Evolutionary conservation across 2,113 vertebrate species (phyloP).

Genomic region (Papio anubis): DNA sequence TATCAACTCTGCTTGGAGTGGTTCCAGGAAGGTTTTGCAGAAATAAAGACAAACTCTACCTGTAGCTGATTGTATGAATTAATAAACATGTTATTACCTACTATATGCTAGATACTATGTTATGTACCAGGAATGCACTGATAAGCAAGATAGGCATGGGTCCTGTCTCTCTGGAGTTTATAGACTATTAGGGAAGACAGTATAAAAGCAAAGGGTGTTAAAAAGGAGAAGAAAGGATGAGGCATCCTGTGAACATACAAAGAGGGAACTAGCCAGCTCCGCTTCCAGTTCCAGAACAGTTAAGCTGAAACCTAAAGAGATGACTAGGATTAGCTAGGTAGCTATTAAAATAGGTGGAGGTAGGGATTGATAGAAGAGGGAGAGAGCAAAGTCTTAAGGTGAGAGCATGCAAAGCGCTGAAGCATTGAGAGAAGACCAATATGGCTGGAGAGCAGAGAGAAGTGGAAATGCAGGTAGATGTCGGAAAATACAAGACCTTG

Average conservation of each 20-base stretch:
- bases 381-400: neutral
- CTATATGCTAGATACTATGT: slow-evolving; percentile 11
- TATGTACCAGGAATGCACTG: neutral
- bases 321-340: neutral
- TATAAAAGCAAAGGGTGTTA: neutral
- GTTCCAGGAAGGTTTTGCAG: neutral
- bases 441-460: neutral
- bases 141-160: neutral
- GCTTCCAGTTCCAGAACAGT: neutral
- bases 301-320: slow-evolving; percentile 8
- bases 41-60: neutral
- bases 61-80: neutral
- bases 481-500: neutral
- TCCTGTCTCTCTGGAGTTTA: slow-evolving; percentile 1
- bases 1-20: neutral
- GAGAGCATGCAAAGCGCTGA: neutral
- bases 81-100: neutral
- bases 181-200: neutral
- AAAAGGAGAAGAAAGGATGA: neutral
- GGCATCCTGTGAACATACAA: neutral
- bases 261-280: neutral
- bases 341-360: neutral
- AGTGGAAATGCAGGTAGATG: neutral
- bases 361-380: neutral
- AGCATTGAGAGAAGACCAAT: neutral